A percentile compares a stretch with the other conserved stretches of the same genome.
Evolutionary conservation across 2,113 vertebrate species (phyloP).

Genomic region (Empidonax alnorum): DNA sequence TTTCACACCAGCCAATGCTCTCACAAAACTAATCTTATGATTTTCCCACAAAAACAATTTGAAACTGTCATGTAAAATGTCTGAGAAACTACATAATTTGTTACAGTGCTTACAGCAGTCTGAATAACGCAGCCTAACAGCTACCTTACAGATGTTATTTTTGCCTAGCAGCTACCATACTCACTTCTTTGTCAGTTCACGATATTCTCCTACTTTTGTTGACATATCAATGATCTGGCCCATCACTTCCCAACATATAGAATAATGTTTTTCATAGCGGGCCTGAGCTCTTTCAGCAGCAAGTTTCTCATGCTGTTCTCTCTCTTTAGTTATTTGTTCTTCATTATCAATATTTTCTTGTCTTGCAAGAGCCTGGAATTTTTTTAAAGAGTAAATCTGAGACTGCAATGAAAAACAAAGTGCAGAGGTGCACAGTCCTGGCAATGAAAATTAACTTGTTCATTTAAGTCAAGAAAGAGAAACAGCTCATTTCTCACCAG

Average conservation of each 20-base stretch:
- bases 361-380: constrained; percentile 81
- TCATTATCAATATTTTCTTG: constrained; percentile 80
- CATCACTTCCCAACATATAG: constrained; percentile 80
- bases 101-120: not conserved
- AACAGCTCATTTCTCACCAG: not conserved
- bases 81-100: not conserved
- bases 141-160: not conserved
- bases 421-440: not conserved
- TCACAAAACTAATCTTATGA: not conserved
- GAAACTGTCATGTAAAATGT: not conserved
- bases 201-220: constrained; percentile 87
- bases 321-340: constrained; percentile 80
- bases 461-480: not conserved
- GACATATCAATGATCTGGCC: constrained; percentile 87
- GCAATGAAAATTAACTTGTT: not conserved
- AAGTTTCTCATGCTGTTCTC: constrained; percentile 75
- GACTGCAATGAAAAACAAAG: not conserved
- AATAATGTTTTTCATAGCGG: constrained; percentile 82
- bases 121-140: not conserved
- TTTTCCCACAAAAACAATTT: not conserved
- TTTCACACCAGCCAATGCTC: not conserved
- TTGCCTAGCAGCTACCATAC: constrained; percentile 30
- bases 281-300: constrained; percentile 78
- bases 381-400: not conserved
- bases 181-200: constrained; percentile 85